phyloP scores from a whole-genome alignment of 1,140 invertebrate genomes.

The Sinella curviseta region DNA sequence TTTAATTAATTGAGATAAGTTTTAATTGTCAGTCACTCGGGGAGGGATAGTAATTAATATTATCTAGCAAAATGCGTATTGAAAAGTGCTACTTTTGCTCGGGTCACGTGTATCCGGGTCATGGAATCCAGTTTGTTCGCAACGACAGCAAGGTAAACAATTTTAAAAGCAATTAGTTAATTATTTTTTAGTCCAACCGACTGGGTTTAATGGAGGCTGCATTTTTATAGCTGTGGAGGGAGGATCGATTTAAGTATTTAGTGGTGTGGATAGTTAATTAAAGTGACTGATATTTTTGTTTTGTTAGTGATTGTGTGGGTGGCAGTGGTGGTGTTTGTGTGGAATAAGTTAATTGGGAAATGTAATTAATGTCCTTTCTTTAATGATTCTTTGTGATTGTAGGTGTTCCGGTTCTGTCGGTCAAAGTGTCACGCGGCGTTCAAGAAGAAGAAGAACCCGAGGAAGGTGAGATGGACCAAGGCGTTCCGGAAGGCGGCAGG shows the following conservation, averaged over 20 bases:
- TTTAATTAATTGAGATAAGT: background rate
- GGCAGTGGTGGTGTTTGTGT: too few relatives aligned
- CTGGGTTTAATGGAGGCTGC: too few relatives aligned
- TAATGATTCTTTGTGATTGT: too few relatives aligned
- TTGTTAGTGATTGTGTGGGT: too few relatives aligned
- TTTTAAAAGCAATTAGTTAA: too few relatives aligned
- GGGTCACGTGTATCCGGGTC: slow-evolving; percentile 79
- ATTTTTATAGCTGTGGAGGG: too few relatives aligned
- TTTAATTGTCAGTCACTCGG: background rate
- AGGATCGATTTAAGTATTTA: too few relatives aligned
- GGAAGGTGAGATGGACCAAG: slow-evolving; percentile 98
- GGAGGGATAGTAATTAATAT: background rate
- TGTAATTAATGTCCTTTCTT: too few relatives aligned
- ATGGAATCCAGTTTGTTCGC: slow-evolving; percentile 81
- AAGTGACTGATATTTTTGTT: background rate
- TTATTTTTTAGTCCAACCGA: too few relatives aligned
- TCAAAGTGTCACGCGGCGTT: slow-evolving; percentile 98
- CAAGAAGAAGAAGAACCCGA: slow-evolving; percentile 98
- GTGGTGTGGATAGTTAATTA: too few relatives aligned
- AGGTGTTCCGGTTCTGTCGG: slow-evolving; percentile 98
- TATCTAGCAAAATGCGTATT: slow-evolving; percentile 68
- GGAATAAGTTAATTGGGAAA: too few relatives aligned
- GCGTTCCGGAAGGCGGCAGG: slow-evolving; percentile 93
- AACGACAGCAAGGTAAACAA: slow-evolving; percentile 77
- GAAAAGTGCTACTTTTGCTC: slow-evolving; percentile 88